Evolutionary conservation across 2,888 invertebrate species (phyloP).

Genomic region (Pollenia labialis): DNA sequence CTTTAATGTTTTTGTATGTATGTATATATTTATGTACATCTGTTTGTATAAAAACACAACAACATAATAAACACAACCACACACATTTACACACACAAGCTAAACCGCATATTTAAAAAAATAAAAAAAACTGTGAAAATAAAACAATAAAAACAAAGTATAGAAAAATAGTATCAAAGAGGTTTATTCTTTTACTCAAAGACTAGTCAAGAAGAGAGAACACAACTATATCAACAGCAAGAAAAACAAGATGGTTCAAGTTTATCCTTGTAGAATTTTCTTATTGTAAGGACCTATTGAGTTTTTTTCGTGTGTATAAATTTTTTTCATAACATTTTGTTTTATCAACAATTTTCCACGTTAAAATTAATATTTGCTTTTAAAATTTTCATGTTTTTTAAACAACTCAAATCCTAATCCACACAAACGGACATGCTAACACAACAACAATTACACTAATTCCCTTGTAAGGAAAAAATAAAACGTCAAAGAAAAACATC

Average conservation of each 20-base stretch:
- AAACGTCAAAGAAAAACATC: not conserved
- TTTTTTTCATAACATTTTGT: conserved; percentile 18
- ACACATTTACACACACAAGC: conserved; percentile 29
- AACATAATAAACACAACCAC: conserved; percentile 47
- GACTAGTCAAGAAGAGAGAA: conserved; percentile 21
- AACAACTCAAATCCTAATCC: not conserved
- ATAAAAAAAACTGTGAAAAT: conserved; percentile 27
- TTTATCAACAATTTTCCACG: conserved; percentile 47
- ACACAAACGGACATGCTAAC: not conserved
- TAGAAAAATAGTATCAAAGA: conserved; percentile 47
- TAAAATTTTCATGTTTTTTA: conserved; percentile 35
- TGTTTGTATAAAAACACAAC: not conserved
- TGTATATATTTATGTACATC: not conserved
- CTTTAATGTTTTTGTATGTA: not conserved
- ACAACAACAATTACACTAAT: conserved; percentile 9
- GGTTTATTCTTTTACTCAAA: conserved; percentile 54
- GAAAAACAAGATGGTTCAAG: conserved; percentile 29
- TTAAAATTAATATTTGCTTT: conserved; percentile 64
- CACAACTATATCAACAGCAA: not conserved
- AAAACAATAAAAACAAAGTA: conserved; percentile 41
- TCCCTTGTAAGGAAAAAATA: conserved; percentile 17
- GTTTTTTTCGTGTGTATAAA: conserved; percentile 23
- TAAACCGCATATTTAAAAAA: conserved; percentile 37
- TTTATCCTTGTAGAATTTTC: conserved; percentile 68
- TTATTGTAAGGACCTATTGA: conserved; percentile 63